phyloP scores from a whole-genome alignment of 2,888 invertebrate genomes.

The Idaea dimidiata region DNA sequence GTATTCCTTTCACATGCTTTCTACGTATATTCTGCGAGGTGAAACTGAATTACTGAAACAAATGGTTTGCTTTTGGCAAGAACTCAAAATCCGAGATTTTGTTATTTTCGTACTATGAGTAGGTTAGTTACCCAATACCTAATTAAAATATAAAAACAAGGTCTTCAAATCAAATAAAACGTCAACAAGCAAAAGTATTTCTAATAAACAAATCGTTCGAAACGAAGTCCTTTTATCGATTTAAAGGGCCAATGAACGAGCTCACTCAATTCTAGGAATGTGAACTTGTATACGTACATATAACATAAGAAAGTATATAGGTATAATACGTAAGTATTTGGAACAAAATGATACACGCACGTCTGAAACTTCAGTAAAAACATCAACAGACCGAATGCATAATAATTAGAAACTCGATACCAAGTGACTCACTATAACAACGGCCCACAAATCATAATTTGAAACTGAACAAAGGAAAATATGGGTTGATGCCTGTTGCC shows the following conservation, averaged over 20 bases:
- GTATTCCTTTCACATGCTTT: not conserved
- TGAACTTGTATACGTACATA: too few relatives aligned
- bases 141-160: not conserved
- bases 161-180: not conserved
- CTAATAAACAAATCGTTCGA: not conserved
- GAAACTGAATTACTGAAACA: not conserved
- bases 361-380: not conserved
- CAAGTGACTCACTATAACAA: constrained; percentile 60
- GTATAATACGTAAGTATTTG: not conserved
- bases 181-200: not conserved
- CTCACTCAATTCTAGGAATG: not conserved
- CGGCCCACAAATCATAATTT: constrained; percentile 63
- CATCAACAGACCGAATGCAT: constrained; percentile 27
- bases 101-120: constrained; percentile 1
- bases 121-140: not conserved
- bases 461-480: constrained; percentile 66
- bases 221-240: not conserved
- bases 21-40: not conserved
- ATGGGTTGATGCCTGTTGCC: constrained; percentile 50
- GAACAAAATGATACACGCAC: not conserved
- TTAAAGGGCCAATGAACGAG: not conserved
- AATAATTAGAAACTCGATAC: constrained; percentile 57
- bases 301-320: not conserved
- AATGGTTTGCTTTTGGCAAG: not conserved
- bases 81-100: not conserved